phyloP scores from a whole-genome alignment of 1,140 invertebrate genomes.

The Papilio glaucus region DNA sequence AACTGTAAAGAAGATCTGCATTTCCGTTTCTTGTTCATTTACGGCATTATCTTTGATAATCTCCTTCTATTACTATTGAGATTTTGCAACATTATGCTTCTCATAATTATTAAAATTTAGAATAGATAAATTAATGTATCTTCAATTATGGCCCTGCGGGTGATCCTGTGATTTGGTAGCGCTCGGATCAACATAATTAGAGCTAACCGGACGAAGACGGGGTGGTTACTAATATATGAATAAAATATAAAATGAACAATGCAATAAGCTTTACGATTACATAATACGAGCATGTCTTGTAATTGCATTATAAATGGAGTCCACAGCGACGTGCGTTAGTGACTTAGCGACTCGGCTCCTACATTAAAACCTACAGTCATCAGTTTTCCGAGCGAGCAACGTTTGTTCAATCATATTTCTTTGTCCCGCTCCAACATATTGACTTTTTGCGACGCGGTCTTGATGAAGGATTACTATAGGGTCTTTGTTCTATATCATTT shows the following conservation, averaged over 20 bases:
- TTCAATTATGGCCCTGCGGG: too few relatives aligned
- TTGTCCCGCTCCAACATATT: constrained; percentile 20
- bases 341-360: constrained; percentile 15
- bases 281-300: constrained; percentile 29
- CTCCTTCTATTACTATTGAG: not conserved
- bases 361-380: constrained; percentile 23
- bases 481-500: constrained; percentile 29
- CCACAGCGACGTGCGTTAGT: not conserved
- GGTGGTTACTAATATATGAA: not conserved
- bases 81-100: too few relatives aligned
- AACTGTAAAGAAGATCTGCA: constrained; percentile 23
- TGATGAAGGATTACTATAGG: constrained; percentile 30
- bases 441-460: constrained; percentile 3
- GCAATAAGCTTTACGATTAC: constrained; percentile 21
- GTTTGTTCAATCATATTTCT: constrained; percentile 31
- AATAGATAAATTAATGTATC: too few relatives aligned
- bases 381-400: constrained; percentile 17
- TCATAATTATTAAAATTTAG: too few relatives aligned
- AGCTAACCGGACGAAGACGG: too few relatives aligned
- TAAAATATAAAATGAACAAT: constrained; percentile 3
- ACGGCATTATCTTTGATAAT: not conserved
- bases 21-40: constrained; percentile 12
- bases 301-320: constrained; percentile 33
- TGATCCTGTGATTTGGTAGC: too few relatives aligned
- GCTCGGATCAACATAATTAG: too few relatives aligned